Base-by-base conservation (phyloP, 2,888 invertebrate genomes). In the Lapara coniferarum region DNA sequence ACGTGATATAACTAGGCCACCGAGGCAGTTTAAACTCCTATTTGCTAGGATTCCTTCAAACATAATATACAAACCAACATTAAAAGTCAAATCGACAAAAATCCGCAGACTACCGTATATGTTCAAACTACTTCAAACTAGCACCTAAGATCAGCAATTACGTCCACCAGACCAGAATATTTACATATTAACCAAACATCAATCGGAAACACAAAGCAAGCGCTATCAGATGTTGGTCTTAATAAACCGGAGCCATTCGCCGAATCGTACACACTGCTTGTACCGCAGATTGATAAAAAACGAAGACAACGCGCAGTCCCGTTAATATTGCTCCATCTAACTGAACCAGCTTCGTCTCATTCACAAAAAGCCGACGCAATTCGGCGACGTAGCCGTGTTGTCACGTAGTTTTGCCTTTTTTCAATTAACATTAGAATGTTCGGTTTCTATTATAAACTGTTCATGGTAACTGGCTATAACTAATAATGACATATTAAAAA, bases 321-420 rank as follows among this genome's bases (percentile, higher is more conserved):
- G 92, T 92, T 92, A 91, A 89, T 89, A 90, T 89, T 87, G 88
- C 85, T 90, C 89, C 89, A 87, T 19, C 19, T 10, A 19, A 88
- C 86, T 84, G 87, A 87, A 90, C 89, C 85, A 87, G 90, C 82
- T 80, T 84, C 81, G 79, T 81, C 82, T 85, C 91, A 92, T 92
- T 91, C 89, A 92, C 87, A 89, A 91, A 91, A 90, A 90, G 86
- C 82, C 78, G 84, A 90, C 90, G 86, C 87, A 37, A 90, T 89
- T 87, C 82, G 37, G 74, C 68, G 75, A 76, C 77, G 46, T 79
- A 79, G 82, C 89, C 87, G 86, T 75, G 81, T 79, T 76, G 82
- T 85, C 86, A 85, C 86, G 86, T 86, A 84, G 77, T 73, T 72
- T 81, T 8, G 57, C 13, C 51, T 70, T 59, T 67, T 67, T 19